Base-by-base conservation (phyloP, 2,888 invertebrate genomes). In the Tyria jacobaeae region DNA sequence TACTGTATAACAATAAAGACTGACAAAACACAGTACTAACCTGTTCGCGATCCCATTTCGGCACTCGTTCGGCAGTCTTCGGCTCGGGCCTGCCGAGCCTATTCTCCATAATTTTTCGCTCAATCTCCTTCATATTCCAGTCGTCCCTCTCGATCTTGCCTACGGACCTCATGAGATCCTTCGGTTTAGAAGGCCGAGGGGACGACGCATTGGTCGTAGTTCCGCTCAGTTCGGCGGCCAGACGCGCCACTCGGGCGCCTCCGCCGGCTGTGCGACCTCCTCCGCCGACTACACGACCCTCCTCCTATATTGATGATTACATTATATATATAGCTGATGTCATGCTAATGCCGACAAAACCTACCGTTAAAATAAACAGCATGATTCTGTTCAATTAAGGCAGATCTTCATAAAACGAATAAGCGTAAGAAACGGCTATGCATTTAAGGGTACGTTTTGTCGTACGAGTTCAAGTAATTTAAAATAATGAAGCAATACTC, bases 71-170 rank as follows among this genome's bases (percentile, higher is more conserved):
- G 61, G 96, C 96, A 7, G 94, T 92, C 72, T 86, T 92, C 50
- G 95, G 94, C 62, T 94, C 93, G 12, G 95, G 95, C 78, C 96
- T 94, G 37, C 96, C 96, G 83, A 96, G 92, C 80, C 96, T 95
- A 81, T 96, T 97, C 84, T 97, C 97, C 79, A 96, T 94, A 37
- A 98, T 98, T 89, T 98, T 98, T 85, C 97, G 96, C 83, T 98
- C 98, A 35, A 98, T 97, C 87, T 97, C 96, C 75, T 97, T 96
- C 39, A 98, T 96, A 89, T 98, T 98, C 98, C 98, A 98, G 88
- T 98, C 98, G 62, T 96, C 96, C 65, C 96, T 96, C 84, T 98
- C 98, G 71, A 98, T 97, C 91, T 97, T 97, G 57, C 98, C 98
- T 66, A 98, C 97, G 50, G 98, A 97, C 68, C 98, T 95, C 88